phyloP scores from a whole-genome alignment of 2,888 invertebrate genomes.

The Cosmia trapezina region DNA sequence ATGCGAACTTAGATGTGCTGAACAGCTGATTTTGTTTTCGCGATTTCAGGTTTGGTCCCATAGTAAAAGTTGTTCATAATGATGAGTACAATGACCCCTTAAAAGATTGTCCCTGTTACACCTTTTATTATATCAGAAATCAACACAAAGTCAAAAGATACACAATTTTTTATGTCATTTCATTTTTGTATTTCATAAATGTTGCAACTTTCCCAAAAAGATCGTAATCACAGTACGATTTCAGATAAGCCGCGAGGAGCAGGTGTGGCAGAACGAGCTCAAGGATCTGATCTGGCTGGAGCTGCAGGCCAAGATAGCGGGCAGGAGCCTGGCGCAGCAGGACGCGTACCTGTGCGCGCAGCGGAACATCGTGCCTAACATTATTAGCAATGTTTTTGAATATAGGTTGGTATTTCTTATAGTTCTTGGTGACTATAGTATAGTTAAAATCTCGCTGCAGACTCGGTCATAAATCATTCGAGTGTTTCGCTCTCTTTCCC shows the following conservation, averaged over 20 bases:
- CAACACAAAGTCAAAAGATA: neutral
- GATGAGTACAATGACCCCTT: too few species aligned
- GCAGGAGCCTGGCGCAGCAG: constrained; percentile 93
- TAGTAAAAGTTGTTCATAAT: too few species aligned
- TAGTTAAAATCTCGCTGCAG: too few species aligned
- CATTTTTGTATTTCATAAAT: neutral
- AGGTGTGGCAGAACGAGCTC: constrained; percentile 96
- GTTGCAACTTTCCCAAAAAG: neutral
- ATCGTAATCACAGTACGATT: constrained; percentile 59
- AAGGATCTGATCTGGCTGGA: constrained; percentile 98
- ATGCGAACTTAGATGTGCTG: too few species aligned
- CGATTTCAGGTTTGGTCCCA: too few species aligned
- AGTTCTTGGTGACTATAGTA: neutral
- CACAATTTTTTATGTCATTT: neutral
- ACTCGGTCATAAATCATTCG: too few species aligned
- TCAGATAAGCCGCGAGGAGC: constrained; percentile 95
- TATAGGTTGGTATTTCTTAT: constrained; percentile 90
- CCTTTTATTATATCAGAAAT: neutral
- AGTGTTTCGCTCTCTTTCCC: too few species aligned
- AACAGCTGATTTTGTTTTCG: too few species aligned
- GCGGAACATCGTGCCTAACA: constrained; percentile 92
- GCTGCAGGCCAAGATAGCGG: constrained; percentile 95
- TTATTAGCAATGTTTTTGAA: constrained; percentile 94
- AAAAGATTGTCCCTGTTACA: too few species aligned
- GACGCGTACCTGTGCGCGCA: constrained; percentile 94